phyloP scores from a whole-genome alignment of 2,113 vertebrate species.

The Odontophorus gujanensis region DNA sequence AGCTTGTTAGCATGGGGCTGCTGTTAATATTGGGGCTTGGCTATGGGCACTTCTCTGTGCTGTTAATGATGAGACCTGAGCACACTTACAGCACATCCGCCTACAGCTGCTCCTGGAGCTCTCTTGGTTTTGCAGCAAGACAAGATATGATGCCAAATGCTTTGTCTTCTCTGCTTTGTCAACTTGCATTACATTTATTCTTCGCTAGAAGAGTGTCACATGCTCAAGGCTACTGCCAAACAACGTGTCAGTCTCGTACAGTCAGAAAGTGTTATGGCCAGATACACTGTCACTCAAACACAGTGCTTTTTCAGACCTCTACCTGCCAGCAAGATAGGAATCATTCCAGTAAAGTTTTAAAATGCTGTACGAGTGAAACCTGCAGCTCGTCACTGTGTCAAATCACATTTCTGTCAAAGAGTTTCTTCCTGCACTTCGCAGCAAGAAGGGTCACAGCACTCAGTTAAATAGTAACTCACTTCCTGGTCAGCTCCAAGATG shows the following conservation, averaged over 20 bases:
- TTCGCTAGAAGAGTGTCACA: background rate
- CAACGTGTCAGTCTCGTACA: background rate
- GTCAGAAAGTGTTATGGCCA: background rate
- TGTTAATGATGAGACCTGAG: background rate
- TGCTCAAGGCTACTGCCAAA: background rate
- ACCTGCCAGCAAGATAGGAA: background rate
- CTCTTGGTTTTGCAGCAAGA: background rate
- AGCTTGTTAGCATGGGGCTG: background rate
- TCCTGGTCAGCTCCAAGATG: background rate
- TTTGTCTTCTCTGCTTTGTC: background rate
- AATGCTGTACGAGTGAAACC: background rate
- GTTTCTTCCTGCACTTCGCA: background rate
- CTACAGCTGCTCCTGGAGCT: background rate
- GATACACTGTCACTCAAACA: slow-evolving; percentile 5
- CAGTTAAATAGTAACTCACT: slow-evolving; percentile 6
- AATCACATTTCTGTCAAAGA: slow-evolving; percentile 16
- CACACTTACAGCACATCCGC: rapidly evolving
- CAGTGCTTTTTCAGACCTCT: background rate
- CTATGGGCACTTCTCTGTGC: background rate
- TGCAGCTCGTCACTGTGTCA: background rate
- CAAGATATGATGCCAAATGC: background rate
- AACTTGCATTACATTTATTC: background rate
- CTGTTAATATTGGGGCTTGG: background rate
- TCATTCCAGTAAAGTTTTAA: background rate
- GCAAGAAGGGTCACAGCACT: background rate